These are phyloP conservation scores for Perognathus longimembris DNA, from an alignment of 2,113 vertebrate genomes.

Conservation along the genomic window DNA sequence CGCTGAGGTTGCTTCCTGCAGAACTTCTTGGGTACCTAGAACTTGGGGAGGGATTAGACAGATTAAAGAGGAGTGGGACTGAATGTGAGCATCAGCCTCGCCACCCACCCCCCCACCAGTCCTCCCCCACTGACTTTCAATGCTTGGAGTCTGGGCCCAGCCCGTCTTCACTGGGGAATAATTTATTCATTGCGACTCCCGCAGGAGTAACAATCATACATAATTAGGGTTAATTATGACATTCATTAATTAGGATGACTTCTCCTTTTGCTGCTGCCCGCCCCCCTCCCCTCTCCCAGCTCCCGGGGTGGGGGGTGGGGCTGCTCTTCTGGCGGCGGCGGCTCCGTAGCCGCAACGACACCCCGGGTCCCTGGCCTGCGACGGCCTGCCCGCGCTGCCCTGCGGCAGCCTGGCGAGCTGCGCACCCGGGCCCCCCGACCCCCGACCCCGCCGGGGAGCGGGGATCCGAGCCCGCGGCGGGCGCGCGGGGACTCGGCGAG, in stretches of 20 bases:
- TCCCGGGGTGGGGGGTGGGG: conserved; percentile 17
- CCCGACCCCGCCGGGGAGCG: neutral
- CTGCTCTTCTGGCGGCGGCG: neutral
- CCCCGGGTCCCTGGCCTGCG: conserved; percentile 8
- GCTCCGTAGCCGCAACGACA: conserved; percentile 24
- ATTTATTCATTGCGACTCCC: conserved; percentile 80
- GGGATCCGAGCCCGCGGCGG: conserved; percentile 54
- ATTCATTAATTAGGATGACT: conserved; percentile 79
- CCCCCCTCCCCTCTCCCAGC: neutral
- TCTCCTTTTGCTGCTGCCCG: conserved; percentile 44
- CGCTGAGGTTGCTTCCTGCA: neutral
- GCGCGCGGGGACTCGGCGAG: neutral
- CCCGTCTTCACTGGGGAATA: conserved; percentile 69
- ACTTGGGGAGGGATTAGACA: conserved; percentile 31
- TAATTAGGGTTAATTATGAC: conserved; percentile 81
- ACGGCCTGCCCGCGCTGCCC: conserved; percentile 41
- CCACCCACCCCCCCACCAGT: too few relatives aligned
- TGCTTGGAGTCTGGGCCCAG: conserved; percentile 47
- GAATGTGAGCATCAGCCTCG: neutral
- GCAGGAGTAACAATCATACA: conserved; percentile 75
- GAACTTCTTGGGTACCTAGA: conserved; percentile 65
- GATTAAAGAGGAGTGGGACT: neutral
- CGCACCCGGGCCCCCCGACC: conserved; percentile 38
- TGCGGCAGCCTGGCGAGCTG: conserved; percentile 28
- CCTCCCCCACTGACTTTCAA: neutral